These are phyloP conservation scores for Andrena fulva DNA, from an alignment of 2,888 invertebrate species.

Conservation along the genomic window DNA sequence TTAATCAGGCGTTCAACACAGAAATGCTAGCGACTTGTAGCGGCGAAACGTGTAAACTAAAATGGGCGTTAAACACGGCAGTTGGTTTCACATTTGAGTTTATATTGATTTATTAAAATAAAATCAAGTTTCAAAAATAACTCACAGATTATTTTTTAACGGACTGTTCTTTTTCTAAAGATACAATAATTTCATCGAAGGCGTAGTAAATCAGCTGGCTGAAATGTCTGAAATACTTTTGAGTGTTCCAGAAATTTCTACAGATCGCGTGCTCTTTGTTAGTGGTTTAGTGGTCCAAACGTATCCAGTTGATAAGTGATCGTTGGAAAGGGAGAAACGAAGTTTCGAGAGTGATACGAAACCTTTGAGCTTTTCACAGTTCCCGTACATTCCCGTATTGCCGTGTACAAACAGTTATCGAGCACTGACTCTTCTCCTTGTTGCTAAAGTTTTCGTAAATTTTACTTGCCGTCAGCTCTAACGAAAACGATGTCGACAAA, in stretches of 20 bases:
- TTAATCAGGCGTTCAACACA: no score
- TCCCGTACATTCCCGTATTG: not conserved
- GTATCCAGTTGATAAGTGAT: not conserved
- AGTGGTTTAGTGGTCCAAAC: not conserved
- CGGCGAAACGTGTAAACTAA: no score
- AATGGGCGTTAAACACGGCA: no score
- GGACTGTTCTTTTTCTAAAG: not conserved
- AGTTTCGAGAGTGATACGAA: not conserved
- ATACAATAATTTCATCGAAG: not conserved
- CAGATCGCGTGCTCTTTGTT: no score
- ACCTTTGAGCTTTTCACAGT: not conserved
- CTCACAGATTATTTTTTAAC: not conserved
- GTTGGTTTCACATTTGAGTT: no score
- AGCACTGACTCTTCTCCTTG: not conserved
- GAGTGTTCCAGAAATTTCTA: slow-evolving; percentile 48
- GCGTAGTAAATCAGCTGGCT: not conserved
- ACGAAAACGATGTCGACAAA: slow-evolving; percentile 53
- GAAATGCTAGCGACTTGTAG: no score
- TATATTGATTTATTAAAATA: no score
- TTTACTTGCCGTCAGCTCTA: not conserved
- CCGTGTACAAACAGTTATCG: not conserved
- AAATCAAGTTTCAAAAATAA: not conserved
- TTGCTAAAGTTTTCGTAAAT: not conserved
- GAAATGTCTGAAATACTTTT: not conserved
- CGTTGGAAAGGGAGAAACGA: not conserved